Evolutionary conservation across 2,113 vertebrate genomes (phyloP).

Genomic region (Cyanocitta stelleri): DNA sequence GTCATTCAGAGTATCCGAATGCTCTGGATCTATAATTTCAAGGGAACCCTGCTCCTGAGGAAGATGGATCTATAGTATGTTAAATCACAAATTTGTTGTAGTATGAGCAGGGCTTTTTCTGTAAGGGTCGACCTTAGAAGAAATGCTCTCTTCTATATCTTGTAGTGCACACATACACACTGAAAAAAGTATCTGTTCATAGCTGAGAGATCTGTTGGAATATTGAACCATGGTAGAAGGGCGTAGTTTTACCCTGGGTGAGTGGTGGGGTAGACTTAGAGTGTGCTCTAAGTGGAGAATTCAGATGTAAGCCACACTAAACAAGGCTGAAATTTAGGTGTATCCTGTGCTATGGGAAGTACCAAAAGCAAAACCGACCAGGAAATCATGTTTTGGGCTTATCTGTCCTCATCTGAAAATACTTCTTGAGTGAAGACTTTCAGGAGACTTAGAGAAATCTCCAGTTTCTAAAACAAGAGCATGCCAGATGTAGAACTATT

Average conservation of each 20-base stretch:
- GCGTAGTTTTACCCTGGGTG: not conserved
- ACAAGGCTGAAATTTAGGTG: not conserved
- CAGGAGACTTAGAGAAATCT: not conserved
- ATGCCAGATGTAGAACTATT: not conserved
- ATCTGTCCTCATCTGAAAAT: not conserved
- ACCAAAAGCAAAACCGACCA: not conserved
- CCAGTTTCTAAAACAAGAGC: not conserved
- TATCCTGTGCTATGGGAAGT: not conserved
- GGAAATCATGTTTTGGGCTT: not conserved
- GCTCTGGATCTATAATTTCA: not conserved
- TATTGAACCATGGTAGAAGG: not conserved
- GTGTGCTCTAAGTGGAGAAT: not conserved
- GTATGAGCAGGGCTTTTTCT: not conserved
- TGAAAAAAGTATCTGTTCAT: not conserved
- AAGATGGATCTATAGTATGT: not conserved
- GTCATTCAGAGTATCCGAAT: not conserved
- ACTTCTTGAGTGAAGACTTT: not conserved
- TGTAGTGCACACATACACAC: not conserved
- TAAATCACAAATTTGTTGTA: not conserved
- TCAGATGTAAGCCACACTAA: not conserved
- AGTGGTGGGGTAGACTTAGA: not conserved
- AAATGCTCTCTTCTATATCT: not conserved
- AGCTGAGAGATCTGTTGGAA: not conserved
- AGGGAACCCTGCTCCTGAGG: fast-evolving
- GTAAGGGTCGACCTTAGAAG: not conserved